Base-by-base conservation (phyloP, 2,888 invertebrate species). In the Petrolisthes manimaculis region DNA sequence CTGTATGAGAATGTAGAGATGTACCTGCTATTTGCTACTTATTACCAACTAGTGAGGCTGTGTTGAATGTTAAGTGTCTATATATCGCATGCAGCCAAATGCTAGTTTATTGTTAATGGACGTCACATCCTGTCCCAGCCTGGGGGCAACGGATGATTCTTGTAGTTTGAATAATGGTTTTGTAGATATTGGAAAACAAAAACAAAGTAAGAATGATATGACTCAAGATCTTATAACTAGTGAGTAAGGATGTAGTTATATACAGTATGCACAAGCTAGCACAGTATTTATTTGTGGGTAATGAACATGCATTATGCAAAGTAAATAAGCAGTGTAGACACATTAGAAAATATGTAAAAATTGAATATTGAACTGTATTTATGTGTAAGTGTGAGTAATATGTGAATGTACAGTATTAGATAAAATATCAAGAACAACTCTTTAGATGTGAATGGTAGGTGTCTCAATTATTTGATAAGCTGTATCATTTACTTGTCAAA, bases 271-370 rank as follows among this genome's bases (percentile, higher is more conserved):
- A 71, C 79, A 55, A 79, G 79, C 54, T 53, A 55, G 53, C 51
- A 56, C 77, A 81, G 80, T 75, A 86, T 83, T 88, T 88, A 81
- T 88, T 74, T 88, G 69, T 88, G 86, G 55, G 61, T 81, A 81
- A 75, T 82, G 67, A 74, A 74, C 74, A 83, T 88, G 88, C 88
- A 83, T 88, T 84, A 88, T 88, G 88, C 88, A 88, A 88, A 88
- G 88, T 84, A 55, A 74, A 84, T 37, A 61, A 37, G 37, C 37
- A 37, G 0, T 75, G 56, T 56, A 71, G 74, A 71, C 51, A 67
- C 67, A 18, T 37, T 21, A 51, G 56, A 78, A 77, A 78, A 56
- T 53, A 54, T 74, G 83, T 74, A 56, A 24, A 75, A 53, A 79
- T 24, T 55, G 24, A 67, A 24, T 81, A 67, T 24, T 14, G 5